Percentiles rank a stretch among this genome's conserved stretches.
Conservation (phyloP, 37 sponge, comb jelly and placozoan species). For the Spongia lamella region DNA sequence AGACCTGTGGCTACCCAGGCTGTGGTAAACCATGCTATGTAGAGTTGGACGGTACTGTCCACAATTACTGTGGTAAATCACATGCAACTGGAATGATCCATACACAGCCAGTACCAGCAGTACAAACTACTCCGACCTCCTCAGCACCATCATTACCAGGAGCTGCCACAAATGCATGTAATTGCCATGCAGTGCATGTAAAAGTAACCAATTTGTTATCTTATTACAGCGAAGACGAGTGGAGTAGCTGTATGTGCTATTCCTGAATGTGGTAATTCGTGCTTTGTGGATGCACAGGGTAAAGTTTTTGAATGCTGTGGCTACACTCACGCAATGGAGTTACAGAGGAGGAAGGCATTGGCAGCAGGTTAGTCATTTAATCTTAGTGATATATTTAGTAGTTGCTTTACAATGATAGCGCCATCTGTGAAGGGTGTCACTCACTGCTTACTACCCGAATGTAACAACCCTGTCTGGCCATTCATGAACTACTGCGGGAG, state of each 20-base stretch:
- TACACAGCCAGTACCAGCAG: neutral
- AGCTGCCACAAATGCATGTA: neutral
- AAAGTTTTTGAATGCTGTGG: slow-evolving; percentile 75
- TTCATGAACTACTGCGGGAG: slow-evolving; percentile 87
- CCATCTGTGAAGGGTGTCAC: slow-evolving; percentile 68
- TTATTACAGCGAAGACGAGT: neutral
- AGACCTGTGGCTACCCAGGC: slow-evolving; percentile 3
- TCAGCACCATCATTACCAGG: neutral
- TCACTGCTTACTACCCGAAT: slow-evolving; percentile 80
- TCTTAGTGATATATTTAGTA: neutral
- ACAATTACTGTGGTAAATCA: neutral
- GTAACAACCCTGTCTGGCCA: slow-evolving; percentile 72
- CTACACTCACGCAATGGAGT: slow-evolving; percentile 84
- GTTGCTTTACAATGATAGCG: neutral
- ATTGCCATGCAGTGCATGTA: neutral
- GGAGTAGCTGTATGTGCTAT: slow-evolving; percentile 50
- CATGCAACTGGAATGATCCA: neutral
- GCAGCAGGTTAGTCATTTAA: slow-evolving; percentile 5
- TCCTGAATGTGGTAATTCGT: slow-evolving; percentile 50
- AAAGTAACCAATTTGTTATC: too few species aligned
- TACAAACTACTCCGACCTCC: slow-evolving; percentile 4
- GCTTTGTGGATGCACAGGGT: slow-evolving; percentile 63
- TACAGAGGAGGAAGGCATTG: slow-evolving; percentile 64
- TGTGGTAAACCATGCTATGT: slow-evolving; percentile 11
- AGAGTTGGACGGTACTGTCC: neutral